phyloP scores from a whole-genome alignment of 2,797 vertebrate species.

The Xenops minutus region DNA sequence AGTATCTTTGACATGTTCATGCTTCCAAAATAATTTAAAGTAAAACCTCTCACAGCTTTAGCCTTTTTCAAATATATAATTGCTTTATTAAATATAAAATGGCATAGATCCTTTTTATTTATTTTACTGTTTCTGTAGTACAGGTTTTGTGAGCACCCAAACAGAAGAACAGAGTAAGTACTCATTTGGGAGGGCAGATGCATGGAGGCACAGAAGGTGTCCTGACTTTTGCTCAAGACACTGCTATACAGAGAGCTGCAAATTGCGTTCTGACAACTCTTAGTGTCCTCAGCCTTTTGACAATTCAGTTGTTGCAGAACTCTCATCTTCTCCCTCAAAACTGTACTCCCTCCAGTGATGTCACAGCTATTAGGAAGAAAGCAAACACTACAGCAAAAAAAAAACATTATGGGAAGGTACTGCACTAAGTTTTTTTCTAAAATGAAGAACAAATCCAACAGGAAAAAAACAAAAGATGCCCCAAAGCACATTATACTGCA shows the following conservation, averaged over 20 bases:
- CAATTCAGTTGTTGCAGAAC: background rate
- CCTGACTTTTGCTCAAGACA: background rate
- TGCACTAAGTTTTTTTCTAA: background rate
- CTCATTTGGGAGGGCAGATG: background rate
- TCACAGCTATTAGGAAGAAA: background rate
- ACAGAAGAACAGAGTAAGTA: background rate
- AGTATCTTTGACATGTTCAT: background rate
- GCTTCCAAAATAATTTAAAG: background rate
- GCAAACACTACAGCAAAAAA: background rate
- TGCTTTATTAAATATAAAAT: background rate
- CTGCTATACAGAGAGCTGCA: background rate
- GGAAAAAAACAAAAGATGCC: background rate
- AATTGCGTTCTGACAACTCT: background rate
- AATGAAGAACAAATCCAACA: background rate
- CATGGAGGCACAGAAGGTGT: background rate
- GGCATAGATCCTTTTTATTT: background rate
- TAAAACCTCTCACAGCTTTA: background rate
- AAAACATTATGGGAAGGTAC: background rate
- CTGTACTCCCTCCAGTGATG: background rate
- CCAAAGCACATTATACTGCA: background rate
- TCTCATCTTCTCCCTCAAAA: background rate
- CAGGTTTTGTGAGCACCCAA: background rate
- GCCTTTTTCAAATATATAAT: background rate
- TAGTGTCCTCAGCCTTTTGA: background rate
- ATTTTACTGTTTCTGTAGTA: background rate